Evolutionary conservation across 2,888 invertebrate genomes (phyloP), one percentile per base, ranked within the genome.

Genomic region (Galerucella nymphaeae): DNA sequence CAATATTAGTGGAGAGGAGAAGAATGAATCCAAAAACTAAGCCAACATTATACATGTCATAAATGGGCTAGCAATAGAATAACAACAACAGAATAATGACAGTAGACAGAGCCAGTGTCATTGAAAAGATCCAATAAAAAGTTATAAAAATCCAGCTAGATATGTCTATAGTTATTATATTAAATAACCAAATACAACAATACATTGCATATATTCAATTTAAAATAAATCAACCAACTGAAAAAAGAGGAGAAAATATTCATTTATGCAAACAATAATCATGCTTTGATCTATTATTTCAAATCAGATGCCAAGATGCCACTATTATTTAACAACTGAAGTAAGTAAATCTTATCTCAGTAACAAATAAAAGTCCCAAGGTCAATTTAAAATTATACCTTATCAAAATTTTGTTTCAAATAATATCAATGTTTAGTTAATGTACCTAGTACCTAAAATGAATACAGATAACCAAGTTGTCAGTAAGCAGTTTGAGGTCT

Each of bases 281-380:
- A 38, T 38, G 30, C 30, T 38, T 38, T 38, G 30, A 38, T 38
- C 30, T 38, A 38, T 38, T 38, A 38, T 38, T 38, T 38, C 30
- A 38, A 38, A 9, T 38, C 30, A 38, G 8, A 53, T 53, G n/a
- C n/a, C n/a, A n/a, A 18, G 53, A 53, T 53, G 10, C 8, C n/a
- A 48, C 16, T 53, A 53, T 18, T 53, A 53, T 18, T 16, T 18
- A 53, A 53, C 16, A 53, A 53, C 53, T 30, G 42, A 42, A 41
- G 13, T 59, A 38, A 59, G 38, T 62, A 45, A 62, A 42, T 18
- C 45, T 66, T 66, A 66, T 66, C 58, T 58, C n/a, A 10, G 58
- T 45, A 58, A 65, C 53, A 55, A 58, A 57, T 23, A 45, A 18
- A 57, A 66, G 66, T 9, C 58, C 58, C 58, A 58, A 58, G 66